These are phyloP conservation scores for Rousettus madagascariensis DNA, from an alignment of 2,797 vertebrate species.

Conservation along the genomic window DNA sequence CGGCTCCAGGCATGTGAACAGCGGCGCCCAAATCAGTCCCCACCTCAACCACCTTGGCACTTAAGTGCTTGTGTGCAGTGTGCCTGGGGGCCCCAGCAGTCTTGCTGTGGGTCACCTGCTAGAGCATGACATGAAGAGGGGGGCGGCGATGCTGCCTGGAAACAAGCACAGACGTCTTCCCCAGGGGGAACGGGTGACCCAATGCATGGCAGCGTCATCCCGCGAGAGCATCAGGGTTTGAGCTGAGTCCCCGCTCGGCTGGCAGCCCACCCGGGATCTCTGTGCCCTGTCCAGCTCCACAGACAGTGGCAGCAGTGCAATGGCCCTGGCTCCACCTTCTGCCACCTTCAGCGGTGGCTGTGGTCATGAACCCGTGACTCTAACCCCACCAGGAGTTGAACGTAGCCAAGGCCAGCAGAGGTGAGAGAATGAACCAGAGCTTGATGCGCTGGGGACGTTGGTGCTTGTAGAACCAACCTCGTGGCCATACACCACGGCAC, in stretches of 20 bases:
- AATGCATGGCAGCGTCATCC: background rate
- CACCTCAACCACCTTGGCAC: background rate
- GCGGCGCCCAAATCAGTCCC: background rate
- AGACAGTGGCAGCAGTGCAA: background rate
- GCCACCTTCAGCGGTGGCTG: too few species aligned
- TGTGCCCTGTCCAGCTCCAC: background rate
- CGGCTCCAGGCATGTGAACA: fast-evolving
- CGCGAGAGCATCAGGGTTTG: background rate
- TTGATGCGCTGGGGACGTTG: background rate
- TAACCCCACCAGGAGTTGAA: background rate
- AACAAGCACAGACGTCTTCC: background rate
- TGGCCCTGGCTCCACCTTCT: background rate
- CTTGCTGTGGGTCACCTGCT: background rate
- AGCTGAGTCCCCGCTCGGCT: background rate
- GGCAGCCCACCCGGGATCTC: too few species aligned
- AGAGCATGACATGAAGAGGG: fast-evolving
- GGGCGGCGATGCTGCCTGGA: background rate
- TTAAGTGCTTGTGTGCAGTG: background rate
- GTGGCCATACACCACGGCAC: background rate
- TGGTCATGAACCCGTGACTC: background rate
- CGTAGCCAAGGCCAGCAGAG: background rate
- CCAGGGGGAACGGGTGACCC: fast-evolving
- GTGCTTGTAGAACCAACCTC: background rate
- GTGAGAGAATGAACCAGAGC: background rate
- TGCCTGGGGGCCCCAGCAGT: too few species aligned